Evolutionary conservation across 2,888 invertebrate species (phyloP).

Genomic region (Folsomia manolachei): DNA sequence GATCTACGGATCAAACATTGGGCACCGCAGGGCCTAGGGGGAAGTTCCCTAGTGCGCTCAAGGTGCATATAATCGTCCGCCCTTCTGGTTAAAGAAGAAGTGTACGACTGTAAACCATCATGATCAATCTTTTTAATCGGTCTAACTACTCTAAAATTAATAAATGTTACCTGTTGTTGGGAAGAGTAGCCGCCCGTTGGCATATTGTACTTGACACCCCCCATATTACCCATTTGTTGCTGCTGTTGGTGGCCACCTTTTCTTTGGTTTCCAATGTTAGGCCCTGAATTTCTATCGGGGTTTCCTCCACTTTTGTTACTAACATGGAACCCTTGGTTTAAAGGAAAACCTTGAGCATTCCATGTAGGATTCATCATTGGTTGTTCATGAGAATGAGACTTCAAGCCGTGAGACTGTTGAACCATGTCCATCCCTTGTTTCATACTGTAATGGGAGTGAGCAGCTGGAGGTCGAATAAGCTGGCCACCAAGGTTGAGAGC

Average conservation of each 20-base stretch:
- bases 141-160: neutral
- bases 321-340: slow-evolving; percentile 36
- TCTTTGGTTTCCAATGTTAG: slow-evolving; percentile 37
- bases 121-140: neutral
- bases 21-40: too few relatives aligned
- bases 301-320: slow-evolving; percentile 36
- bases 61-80: slow-evolving; percentile 25
- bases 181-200: slow-evolving; percentile 34
- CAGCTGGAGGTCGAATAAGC: slow-evolving; percentile 35
- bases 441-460: slow-evolving; percentile 30
- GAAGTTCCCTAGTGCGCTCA: too few relatives aligned
- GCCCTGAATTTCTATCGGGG: slow-evolving; percentile 28
- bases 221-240: slow-evolving; percentile 24
- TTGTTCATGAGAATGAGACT: slow-evolving; percentile 36
- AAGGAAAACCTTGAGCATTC: slow-evolving; percentile 30
- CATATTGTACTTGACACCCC: slow-evolving; percentile 34
- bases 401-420: slow-evolving; percentile 28
- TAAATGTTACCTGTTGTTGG: slow-evolving; percentile 8
- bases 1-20: slow-evolving; percentile 29
- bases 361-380: slow-evolving; percentile 38
- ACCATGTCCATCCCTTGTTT: slow-evolving; percentile 32
- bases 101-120: slow-evolving; percentile 17
- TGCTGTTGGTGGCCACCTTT: slow-evolving; percentile 30
- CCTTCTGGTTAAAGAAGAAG: slow-evolving; percentile 20
- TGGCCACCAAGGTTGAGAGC: slow-evolving; percentile 38